Percentiles rank a stretch among this genome's conserved stretches.
phyloP scores from a whole-genome alignment of 2,888 invertebrate species.

The Aphidoletes aphidimyza region DNA sequence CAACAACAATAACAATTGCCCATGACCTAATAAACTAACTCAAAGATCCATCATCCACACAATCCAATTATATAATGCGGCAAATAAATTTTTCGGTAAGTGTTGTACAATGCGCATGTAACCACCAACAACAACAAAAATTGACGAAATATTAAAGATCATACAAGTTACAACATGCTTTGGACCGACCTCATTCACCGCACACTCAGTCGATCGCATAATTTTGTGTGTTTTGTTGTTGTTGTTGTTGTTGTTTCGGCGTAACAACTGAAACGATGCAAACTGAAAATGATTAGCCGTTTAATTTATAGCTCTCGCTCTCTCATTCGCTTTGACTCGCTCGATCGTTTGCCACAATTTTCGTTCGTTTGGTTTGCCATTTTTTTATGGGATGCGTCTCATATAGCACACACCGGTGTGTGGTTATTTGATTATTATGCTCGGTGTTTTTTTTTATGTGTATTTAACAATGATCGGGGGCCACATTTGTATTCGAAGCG shows the following conservation, averaged over 20 bases:
- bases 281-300: slow-evolving; percentile 32
- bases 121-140: slow-evolving; percentile 2
- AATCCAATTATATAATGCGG: neutral
- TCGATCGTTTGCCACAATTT: neutral
- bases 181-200: slow-evolving; percentile 51
- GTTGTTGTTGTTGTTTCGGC: too few relatives aligned
- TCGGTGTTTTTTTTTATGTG: neutral
- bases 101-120: neutral
- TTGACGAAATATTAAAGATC: slow-evolving; percentile 51
- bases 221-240: too few relatives aligned
- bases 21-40: slow-evolving; percentile 28
- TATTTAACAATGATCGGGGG: slow-evolving; percentile 6
- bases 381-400: neutral
- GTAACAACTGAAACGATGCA: slow-evolving; percentile 4
- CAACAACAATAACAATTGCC: slow-evolving; percentile 40
- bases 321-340: neutral
- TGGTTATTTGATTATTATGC: neutral
- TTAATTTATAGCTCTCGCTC: slow-evolving; percentile 3
- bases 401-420: neutral
- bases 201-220: slow-evolving; percentile 3
- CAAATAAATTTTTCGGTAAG: neutral
- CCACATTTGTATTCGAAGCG: neutral
- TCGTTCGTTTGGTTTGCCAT: neutral
- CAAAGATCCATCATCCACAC: slow-evolving; percentile 29
- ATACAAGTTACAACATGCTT: slow-evolving; percentile 27